Base-by-base conservation (phyloP, 2,888 invertebrate genomes). In the Sinotaia quadrata region DNA sequence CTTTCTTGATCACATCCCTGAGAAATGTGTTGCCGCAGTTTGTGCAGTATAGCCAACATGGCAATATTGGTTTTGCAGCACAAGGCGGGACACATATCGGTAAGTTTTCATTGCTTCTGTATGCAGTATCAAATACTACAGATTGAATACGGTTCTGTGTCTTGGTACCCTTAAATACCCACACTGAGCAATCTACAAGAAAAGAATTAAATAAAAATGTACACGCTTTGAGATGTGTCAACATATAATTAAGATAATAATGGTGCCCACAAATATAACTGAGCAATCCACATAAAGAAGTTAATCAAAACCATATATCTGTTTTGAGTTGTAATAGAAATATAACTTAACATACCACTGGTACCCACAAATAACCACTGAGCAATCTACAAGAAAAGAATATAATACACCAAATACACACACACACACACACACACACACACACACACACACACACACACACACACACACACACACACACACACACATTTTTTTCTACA, bases 61-160 rank as follows among this genome's bases (percentile, higher is more conserved):
- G 99, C 99, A 67, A 99, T 95, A 87, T 99, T 99, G 0, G 99
- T 99, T 90, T 99, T 99, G 34, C 99, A 0, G 98, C 98, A 4
- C 99, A 99, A 0, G 99, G 99, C 0, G 99, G 99, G 0, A 99
- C 99, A 88, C 98, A 98, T 68, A 99, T 96, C 62, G 99, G 89
- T 81, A 99, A 91, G 89, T 99, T 99, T 87, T 99, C 97, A 86
- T 98, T 97, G 2, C 95, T 95, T 81, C 94, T 93, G 89, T 98
- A 99, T 0, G 99, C 99, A 0, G 95, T 93, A 71, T 95, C 93
- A 88, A 94, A 99, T 0, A 99, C 98, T 56, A 98, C 93, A 0
- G 96, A 95, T 87, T 99, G 99, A 78, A 99, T 98, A 66, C 94
- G 91, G 89, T 99, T 99, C 41, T 99, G 90, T 62, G 92, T 91